Evolutionary conservation across 2,797 vertebrate genomes (phyloP), one percentile per base, ranked within the genome.

Genomic region (Ptychobarbus kaznakovi): DNA sequence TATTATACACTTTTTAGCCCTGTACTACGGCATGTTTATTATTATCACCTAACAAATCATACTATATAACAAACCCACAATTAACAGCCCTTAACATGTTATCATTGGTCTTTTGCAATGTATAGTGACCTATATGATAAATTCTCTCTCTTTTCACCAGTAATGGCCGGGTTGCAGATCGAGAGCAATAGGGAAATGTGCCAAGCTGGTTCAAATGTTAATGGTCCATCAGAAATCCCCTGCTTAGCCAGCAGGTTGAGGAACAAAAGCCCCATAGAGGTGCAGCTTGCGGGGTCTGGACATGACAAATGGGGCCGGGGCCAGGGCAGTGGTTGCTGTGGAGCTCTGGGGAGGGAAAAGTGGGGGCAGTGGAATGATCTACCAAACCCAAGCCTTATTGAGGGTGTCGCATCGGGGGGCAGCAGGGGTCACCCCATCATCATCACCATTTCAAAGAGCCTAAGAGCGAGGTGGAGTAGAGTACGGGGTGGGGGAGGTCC

Each of bases 191-290:
- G 85, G 91, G 86, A 89, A 91, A 93, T 91, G 91, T 85, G 93
- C 90, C 82, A 90, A 91, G 91, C 89, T 91, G 93, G 93, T 94
- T 96, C 93, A 94, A 94, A 96, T 94, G 95, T 94, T 96, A 96
- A 96, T 96, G 93, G 94, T 93, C 95, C 94, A 94, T 93, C 93
- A 90, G 90, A 93, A 95, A 95, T 93, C 93, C 93, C 92, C 92
- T 95, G 95, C 95, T 96, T 95, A 96, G 95, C 94, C 94, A 96
- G 96, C 96, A 95, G 93, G 93, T 96, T 92, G 93, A 91, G 87
- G 92, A 96, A 96, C 96, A 96, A 96, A 96, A 93, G 93, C 93
- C 92, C 92, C 91, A 93, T 92, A 92, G 91, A 94, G 94, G 91
- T 94, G 94, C 90, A 95, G 95, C 94, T 94, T 95, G 95, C 93